Conservation (phyloP, 2,888 invertebrate genomes). For the Bimastos eiseni region DNA sequence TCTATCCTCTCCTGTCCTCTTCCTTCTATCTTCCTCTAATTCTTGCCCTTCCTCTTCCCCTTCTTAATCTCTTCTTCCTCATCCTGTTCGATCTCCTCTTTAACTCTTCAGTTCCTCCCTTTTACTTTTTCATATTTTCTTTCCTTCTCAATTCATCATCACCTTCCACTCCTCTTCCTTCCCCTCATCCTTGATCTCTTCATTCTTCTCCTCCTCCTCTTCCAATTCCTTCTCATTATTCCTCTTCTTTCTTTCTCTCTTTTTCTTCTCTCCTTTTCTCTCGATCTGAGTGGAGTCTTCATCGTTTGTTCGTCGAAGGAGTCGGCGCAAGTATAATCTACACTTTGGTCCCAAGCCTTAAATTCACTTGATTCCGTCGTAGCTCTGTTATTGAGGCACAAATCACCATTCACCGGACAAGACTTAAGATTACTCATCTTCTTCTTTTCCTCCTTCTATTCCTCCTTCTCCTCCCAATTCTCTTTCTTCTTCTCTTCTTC, state of each 20-base stretch:
- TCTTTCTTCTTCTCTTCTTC: too few relatives aligned
- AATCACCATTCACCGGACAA: background rate
- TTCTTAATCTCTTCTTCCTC: background rate
- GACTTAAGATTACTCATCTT: background rate
- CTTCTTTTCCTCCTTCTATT: background rate
- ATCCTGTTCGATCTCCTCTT: too few relatives aligned
- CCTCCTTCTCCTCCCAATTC: too few relatives aligned
- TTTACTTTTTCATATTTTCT: background rate
- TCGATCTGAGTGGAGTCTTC: background rate
- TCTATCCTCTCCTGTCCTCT: background rate
- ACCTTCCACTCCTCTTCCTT: background rate
- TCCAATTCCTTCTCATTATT: too few relatives aligned
- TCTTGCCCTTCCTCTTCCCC: background rate
- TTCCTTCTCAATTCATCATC: background rate
- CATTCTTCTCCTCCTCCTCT: background rate
- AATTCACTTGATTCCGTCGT: background rate
- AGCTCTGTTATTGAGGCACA: background rate
- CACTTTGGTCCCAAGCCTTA: background rate
- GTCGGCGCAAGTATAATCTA: background rate
- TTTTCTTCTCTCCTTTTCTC: background rate
- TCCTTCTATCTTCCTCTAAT: background rate
- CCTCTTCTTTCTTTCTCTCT: background rate
- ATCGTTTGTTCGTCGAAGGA: background rate
- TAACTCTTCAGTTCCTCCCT: too few relatives aligned
- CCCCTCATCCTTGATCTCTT: too few relatives aligned